Conservation (phyloP, 2,888 invertebrate species). For the Trilocha varians region DNA sequence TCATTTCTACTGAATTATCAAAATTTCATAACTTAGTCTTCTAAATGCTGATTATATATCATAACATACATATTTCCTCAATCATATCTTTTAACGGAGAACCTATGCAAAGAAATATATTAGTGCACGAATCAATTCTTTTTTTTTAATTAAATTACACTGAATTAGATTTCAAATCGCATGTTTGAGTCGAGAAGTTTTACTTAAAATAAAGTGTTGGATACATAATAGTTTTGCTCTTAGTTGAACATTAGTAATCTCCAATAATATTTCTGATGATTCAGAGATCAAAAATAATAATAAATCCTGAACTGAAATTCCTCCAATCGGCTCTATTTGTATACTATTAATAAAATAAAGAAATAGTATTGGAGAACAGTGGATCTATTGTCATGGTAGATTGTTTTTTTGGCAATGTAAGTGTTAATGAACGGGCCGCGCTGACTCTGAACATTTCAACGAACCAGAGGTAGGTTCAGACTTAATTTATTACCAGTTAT, state of each 20-base stretch:
- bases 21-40: no score
- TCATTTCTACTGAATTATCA: no score
- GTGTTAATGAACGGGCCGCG: constrained; percentile 58
- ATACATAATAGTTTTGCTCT: constrained; percentile 25
- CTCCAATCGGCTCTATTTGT: background rate
- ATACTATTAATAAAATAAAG: constrained; percentile 15
- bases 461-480: constrained; percentile 69
- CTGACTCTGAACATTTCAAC: constrained; percentile 60
- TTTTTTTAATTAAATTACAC: background rate
- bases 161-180: constrained; percentile 6
- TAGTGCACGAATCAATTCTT: constrained; percentile 18
- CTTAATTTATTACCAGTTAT: constrained; percentile 33
- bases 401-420: constrained; percentile 69
- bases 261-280: constrained; percentile 59
- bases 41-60: background rate
- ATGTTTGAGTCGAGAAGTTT: constrained; percentile 11
- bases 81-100: constrained; percentile 36
- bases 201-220: constrained; percentile 1
- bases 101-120: constrained; percentile 15
- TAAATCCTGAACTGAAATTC: background rate
- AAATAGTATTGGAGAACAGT: constrained; percentile 65
- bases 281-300: background rate
- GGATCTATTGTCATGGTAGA: constrained; percentile 73
- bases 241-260: constrained; percentile 30
- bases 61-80: constrained; percentile 33